Base-by-base conservation (phyloP, 2,888 invertebrate species). In the Ophion ellenae region DNA sequence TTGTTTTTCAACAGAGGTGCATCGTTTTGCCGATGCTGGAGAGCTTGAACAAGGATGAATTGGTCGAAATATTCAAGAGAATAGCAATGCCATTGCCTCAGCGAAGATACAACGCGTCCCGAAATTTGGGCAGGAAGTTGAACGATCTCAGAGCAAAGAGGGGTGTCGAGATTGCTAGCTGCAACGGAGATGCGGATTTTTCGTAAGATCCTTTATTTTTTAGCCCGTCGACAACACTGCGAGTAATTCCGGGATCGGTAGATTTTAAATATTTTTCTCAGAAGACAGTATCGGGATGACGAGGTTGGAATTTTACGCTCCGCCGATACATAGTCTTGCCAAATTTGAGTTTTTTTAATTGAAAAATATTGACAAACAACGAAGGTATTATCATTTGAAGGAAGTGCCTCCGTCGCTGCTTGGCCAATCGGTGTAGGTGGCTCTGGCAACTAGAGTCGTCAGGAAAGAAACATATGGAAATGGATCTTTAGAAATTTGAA, bases 1-100 rank as follows among this genome's bases (percentile, higher is more conserved):
- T 3, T 59, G 14, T 70, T 17, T 76, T 32, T 66, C 6, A 77
- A 73, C 78, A 93, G 93, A 91, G 90, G 61, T 93, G 93, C 76
- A 92, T 93, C 40, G 89, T 91, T 66, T 76, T 91, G 53, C 87
- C 86, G 36, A 83, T 89, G 28, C 88, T 90, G 11, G 88, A 89
- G 36, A 88, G 64, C 73, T 81, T 90, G 53, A 88, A 85, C 57
- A 92, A 90, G 85, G 80, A 81, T 14, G 90, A 93, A 85, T 87
- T 93, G 32, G 75, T 93, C 70, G 91, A 93, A 81, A 88, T 93
- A 45, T 93, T 90, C 76, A 91, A 89, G 71, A 88, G 90, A 64
- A 87, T 93, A 11, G 93, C 91, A 9, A 86, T 93, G 81, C 93
- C 93, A 0, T 81, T 93, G 73, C 92, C 93, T 3, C 93, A 92